Base-by-base conservation (phyloP, 2,888 invertebrate species). In the Pollenia labialis region DNA sequence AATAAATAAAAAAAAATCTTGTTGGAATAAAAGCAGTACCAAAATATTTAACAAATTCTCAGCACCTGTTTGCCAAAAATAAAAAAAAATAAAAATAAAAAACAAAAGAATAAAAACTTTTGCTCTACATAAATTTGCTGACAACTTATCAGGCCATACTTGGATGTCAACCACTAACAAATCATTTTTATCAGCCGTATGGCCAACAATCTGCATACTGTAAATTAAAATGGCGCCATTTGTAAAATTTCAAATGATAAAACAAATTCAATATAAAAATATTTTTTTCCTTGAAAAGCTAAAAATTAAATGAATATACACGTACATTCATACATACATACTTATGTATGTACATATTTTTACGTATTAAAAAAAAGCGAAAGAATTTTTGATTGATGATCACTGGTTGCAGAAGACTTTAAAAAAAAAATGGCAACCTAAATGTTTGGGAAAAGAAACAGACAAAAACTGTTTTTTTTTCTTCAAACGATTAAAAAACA, bases 221-320 rank as follows among this genome's bases (percentile, higher is more conserved):
- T 62, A 77, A 87, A 87, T 87, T 77, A 87, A 87, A 87, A 87
- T 87, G 87, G 87, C 87, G 87, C 87, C 87, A 87, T 87, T 87
- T 81, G 72, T 58, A 79, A 74, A 56, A 81, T 50, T 32, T 56
- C 23, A 71, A 76, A 58, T 75, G 81, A 75, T 75, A 75, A 85
- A 79, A 44, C 18, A 54, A 81, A 85, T 64, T 64, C 23, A 32
- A n/a, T 58, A 42, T 14, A 18, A 16, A 66, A 58, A 77, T 40
- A 75, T 23, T 16, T 18, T 60, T 68, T 12, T 23, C 7, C 12
- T 32, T 9, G 48, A 68, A 74, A 69, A 50, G 6, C 52, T 11
- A 14, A 52, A 52, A 7, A 14, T 14, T 1, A 58, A 16, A 40
- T 10, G 14, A 46, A 58, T 32, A 54, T 4, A 40, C n/a, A 40